Evolutionary conservation across 2,113 vertebrate genomes (phyloP), one percentile per base, ranked within the genome.

Genomic region (Thunnus maccoyii): DNA sequence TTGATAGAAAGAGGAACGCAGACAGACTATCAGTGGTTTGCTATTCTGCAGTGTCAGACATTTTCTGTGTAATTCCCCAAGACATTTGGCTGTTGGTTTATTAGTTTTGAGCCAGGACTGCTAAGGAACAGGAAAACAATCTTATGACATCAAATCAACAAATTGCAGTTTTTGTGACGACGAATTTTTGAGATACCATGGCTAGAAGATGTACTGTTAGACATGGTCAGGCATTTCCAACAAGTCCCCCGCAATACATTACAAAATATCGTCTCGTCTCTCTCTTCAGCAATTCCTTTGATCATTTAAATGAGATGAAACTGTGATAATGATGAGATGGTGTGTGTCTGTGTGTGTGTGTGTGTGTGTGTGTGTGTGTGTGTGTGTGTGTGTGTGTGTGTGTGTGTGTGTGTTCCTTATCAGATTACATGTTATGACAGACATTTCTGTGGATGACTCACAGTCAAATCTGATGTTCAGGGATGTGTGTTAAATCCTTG

Each of bases 1-100:
- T 5, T 52, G 27, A 71, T 48, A 46, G 41, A 32, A 76, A 67
- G 82, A 41, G 70, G 66, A 83, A 76, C 63, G 54, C 25, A 55
- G 57, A 61, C 25, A 25, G 44, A 63, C 56, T 5, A 41, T 13
- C 22, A 32, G 1, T 46, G 27, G 36, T 50, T 30, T 72, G 76
- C 16, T 62, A 27, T 1, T 50, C 46, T 74, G 71, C 63, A 57
- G 22, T 22, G 57, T 65, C 51, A 75, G 46, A 5, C 4, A 10
- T 71, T 78, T 62, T 22, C 36, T 44, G 4, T 54, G 62, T 57
- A 72, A 66, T 50, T 27, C 70, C 72, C 69, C n/a, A 18, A 32
- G 9, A 65, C 12, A 50, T 66, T 15, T 64, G 14, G 5, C 64
- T 13, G 4, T 52, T 12, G 17, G n/a, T 58, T 41, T 48, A n/a